Evolutionary conservation across 2,888 invertebrate species (phyloP).

Genomic region (Prenolepis imparis): DNA sequence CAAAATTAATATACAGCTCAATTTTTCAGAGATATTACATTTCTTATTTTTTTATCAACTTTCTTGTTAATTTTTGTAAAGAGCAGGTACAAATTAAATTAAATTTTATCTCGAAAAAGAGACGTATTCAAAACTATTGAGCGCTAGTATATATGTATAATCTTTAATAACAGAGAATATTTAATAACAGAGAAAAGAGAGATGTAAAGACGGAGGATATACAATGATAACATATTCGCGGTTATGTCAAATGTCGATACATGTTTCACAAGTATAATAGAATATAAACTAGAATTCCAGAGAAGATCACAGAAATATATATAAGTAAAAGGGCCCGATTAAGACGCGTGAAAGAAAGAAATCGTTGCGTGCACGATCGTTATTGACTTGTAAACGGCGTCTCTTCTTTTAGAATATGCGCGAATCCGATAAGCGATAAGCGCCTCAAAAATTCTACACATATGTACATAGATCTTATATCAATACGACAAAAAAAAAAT

Average conservation of each 20-base stretch:
- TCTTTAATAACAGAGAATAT: not conserved
- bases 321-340: constrained; percentile 36
- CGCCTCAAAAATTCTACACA: constrained; percentile 45
- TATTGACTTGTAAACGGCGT: constrained; percentile 37
- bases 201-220: not conserved
- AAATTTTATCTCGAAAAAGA: not conserved
- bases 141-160: not conserved
- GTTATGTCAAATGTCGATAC: constrained; percentile 6
- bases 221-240: constrained; percentile 10
- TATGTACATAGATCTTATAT: constrained; percentile 53
- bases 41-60: no score
- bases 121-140: constrained; percentile 28
- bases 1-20: not conserved
- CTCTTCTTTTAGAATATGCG: constrained; percentile 32
- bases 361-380: constrained; percentile 46
- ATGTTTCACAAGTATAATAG: not conserved
- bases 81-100: not conserved
- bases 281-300: constrained; percentile 24
- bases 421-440: constrained; percentile 32
- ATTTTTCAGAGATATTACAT: not conserved
- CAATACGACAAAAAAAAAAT: constrained; percentile 65
- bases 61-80: no score
- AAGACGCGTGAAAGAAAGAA: constrained; percentile 32
- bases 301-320: constrained; percentile 27
- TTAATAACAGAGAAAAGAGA: constrained; percentile 7